phyloP scores from a whole-genome alignment of 2,888 invertebrate genomes.

The Saturnia pavonia region DNA sequence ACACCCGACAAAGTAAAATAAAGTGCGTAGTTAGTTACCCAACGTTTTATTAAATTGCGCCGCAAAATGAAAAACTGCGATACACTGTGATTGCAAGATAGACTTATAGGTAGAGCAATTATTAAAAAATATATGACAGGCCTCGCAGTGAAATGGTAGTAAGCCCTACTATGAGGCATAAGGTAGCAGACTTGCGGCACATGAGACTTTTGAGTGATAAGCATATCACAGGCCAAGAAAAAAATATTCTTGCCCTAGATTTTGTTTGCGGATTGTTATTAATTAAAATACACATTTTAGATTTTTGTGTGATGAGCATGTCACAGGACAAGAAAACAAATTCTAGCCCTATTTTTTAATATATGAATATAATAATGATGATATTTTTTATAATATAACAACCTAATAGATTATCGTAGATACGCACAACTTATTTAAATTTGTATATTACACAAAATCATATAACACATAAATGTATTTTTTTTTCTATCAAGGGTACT shows the following conservation, averaged over 20 bases:
- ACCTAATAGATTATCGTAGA: background rate
- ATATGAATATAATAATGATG: no score
- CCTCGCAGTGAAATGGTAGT: no score
- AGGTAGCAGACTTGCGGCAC: no score
- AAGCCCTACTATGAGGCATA: no score
- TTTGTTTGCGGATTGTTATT: no score
- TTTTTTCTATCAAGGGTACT: constrained; percentile 29
- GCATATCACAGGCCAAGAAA: no score
- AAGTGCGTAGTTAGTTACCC: constrained; percentile 38
- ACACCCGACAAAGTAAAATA: constrained; percentile 41
- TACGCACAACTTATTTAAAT: background rate
- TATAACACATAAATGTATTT: background rate
- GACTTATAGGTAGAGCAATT: background rate
- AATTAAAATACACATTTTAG: no score
- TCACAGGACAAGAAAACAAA: no score
- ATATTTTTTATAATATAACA: background rate
- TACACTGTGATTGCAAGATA: background rate
- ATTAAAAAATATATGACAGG: background rate
- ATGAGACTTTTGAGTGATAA: no score
- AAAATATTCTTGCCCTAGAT: no score
- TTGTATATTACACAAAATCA: background rate
- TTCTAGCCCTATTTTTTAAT: no score
- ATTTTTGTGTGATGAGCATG: no score
- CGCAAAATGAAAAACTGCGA: constrained; percentile 35
- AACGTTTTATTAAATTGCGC: constrained; percentile 34